A percentile compares a stretch with the other conserved stretches of the same genome.
These are phyloP conservation scores for Leguminivora glycinivorella DNA, from an alignment of 1,140 invertebrate genomes.

Conservation along the genomic window DNA sequence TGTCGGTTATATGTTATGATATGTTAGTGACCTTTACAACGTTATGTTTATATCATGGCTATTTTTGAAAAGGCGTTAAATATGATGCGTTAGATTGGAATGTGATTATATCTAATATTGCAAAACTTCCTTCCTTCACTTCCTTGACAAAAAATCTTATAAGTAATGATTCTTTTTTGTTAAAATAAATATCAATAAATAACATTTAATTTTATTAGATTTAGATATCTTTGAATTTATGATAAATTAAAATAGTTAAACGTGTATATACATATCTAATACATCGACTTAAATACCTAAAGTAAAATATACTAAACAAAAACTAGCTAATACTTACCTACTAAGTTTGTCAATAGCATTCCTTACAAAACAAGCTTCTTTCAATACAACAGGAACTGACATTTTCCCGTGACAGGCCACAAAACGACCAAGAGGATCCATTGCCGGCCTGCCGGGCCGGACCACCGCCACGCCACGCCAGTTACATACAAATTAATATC, in stretches of 20 bases:
- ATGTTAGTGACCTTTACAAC: neutral
- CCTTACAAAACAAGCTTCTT: neutral
- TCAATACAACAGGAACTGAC: neutral
- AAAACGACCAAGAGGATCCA: neutral
- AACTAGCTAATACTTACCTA: no score
- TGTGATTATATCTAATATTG: neutral
- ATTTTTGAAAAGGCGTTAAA: conserved; percentile 7
- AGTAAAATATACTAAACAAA: no score
- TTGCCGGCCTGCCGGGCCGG: neutral
- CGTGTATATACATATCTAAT: no score
- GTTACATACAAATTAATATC: neutral
- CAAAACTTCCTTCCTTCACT: neutral
- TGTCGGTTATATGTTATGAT: conserved; percentile 14
- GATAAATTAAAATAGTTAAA: no score
- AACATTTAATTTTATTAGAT: no score
- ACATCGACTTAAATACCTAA: no score
- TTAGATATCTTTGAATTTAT: no score
- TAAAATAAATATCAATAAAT: no score
- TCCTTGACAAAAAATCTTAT: no score
- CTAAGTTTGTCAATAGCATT: no score
- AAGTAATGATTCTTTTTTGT: no score
- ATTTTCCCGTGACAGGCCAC: neutral
- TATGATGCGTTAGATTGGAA: conserved; percentile 9
- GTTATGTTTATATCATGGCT: conserved; percentile 15
- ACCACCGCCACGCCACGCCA: neutral